Conservation (phyloP, 2,113 vertebrate genomes). For the Empidonax alnorum region DNA sequence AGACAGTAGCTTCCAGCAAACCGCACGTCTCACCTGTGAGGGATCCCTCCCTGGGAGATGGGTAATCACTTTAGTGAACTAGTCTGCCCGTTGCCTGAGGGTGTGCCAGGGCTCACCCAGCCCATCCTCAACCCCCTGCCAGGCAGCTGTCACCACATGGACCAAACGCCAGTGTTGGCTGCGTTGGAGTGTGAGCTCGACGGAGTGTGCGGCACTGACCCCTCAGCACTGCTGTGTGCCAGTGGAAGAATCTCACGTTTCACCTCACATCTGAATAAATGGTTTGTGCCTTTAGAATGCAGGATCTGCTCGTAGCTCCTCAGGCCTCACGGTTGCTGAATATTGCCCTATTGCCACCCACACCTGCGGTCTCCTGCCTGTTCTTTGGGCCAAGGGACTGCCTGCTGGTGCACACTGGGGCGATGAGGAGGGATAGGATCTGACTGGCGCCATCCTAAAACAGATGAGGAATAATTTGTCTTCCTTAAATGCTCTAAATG, state of each 20-base stretch:
- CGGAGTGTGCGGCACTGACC: neutral
- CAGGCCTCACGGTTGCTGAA: neutral
- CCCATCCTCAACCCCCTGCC: neutral
- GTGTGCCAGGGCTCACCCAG: neutral
- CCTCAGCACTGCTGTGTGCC: neutral
- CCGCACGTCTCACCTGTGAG: neutral
- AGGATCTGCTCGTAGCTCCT: neutral
- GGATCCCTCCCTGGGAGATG: neutral
- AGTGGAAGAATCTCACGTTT: neutral
- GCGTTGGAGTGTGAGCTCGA: accelerated
- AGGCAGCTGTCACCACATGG: neutral
- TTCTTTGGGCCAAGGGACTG: neutral
- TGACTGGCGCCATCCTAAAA: neutral
- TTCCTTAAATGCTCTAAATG: neutral
- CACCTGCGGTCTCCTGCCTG: neutral
- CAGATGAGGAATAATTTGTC: neutral
- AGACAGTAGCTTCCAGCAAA: neutral
- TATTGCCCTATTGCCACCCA: too few species aligned
- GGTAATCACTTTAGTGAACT: neutral
- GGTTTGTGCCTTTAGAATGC: neutral
- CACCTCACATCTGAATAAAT: neutral
- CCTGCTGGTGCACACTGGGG: neutral
- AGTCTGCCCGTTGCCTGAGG: accelerated
- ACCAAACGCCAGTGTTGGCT: neutral
- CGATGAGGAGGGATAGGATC: neutral